Percentiles rank a stretch among this genome's conserved stretches.
Evolutionary conservation across 1,140 invertebrate species (phyloP).

Genomic region (Planococcus citri): DNA sequence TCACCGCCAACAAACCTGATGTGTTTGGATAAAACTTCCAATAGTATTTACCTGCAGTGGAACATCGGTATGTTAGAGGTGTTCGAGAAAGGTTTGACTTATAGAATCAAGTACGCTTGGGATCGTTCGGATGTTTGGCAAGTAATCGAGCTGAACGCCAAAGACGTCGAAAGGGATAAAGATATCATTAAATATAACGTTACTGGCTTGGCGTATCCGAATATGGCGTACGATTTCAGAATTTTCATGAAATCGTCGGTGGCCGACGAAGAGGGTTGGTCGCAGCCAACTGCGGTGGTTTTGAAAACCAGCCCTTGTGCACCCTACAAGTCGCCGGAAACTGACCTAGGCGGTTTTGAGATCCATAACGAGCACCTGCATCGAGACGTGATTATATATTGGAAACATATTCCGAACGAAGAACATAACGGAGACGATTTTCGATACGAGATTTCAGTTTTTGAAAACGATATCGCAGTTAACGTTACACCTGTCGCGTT

Average conservation of each 20-base stretch:
- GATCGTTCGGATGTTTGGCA: constrained; percentile 41
- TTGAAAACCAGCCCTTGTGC: constrained; percentile 43
- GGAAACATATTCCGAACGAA: constrained; percentile 48
- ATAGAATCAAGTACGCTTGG: constrained; percentile 48
- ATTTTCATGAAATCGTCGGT: constrained; percentile 45
- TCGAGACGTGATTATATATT: constrained; percentile 49
- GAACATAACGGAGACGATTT: constrained; percentile 46
- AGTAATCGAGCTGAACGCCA: constrained; percentile 31
- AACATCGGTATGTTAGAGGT: constrained; percentile 41
- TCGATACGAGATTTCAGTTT: constrained; percentile 32
- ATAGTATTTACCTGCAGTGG: constrained; percentile 47
- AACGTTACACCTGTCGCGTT: not conserved
- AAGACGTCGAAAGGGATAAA: not conserved
- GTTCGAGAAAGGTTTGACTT: constrained; percentile 44
- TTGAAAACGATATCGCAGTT: not conserved
- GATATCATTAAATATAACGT: constrained; percentile 36
- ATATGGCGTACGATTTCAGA: constrained; percentile 52
- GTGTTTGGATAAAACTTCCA: constrained; percentile 39
- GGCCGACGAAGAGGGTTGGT: constrained; percentile 46
- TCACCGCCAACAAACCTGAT: constrained; percentile 35
- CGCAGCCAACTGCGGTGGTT: constrained; percentile 41
- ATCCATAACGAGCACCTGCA: constrained; percentile 35
- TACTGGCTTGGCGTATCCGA: constrained; percentile 45
- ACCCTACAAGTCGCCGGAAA: constrained; percentile 46
- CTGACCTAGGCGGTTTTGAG: constrained; percentile 51